Evolutionary conservation across 2,888 invertebrate species (phyloP).

Genomic region (Eristalinus sepulchralis): DNA sequence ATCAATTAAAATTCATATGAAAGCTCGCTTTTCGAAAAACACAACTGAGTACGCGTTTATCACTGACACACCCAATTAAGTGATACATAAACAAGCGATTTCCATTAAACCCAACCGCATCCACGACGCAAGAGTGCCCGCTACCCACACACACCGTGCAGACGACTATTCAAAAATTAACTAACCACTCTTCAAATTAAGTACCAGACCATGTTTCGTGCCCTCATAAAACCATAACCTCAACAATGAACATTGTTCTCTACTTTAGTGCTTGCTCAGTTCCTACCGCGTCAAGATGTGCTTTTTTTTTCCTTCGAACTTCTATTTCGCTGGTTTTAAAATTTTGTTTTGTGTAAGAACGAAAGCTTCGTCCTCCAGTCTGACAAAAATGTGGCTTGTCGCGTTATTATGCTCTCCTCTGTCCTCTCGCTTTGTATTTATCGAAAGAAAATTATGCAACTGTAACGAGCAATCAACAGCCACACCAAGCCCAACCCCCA

Average conservation of each 20-base stretch:
- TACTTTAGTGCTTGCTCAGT: constrained; percentile 46
- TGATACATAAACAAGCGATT: constrained; percentile 60
- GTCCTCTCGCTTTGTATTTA: no score
- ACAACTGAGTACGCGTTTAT: constrained; percentile 44
- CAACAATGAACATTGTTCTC: constrained; percentile 66
- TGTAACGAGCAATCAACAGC: not conserved
- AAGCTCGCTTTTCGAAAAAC: constrained; percentile 7
- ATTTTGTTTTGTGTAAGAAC: no score
- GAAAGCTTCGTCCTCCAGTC: no score
- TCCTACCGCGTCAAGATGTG: constrained; percentile 2
- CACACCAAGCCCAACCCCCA: not conserved
- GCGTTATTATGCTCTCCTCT: no score
- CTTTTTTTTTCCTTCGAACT: constrained; percentile 38
- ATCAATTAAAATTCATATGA: not conserved
- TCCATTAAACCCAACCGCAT: constrained; percentile 56
- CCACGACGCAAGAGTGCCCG: not conserved
- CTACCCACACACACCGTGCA: not conserved
- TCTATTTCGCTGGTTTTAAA: not conserved
- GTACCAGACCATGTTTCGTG: constrained; percentile 65
- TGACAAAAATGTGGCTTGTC: no score
- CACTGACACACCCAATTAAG: constrained; percentile 44
- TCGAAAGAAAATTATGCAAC: no score
- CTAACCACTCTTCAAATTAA: constrained; percentile 70
- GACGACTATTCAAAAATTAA: constrained; percentile 59
- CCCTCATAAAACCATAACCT: constrained; percentile 65